Evolutionary conservation across 2,888 invertebrate species (phyloP).

Genomic region (Platypus cylindrus): DNA sequence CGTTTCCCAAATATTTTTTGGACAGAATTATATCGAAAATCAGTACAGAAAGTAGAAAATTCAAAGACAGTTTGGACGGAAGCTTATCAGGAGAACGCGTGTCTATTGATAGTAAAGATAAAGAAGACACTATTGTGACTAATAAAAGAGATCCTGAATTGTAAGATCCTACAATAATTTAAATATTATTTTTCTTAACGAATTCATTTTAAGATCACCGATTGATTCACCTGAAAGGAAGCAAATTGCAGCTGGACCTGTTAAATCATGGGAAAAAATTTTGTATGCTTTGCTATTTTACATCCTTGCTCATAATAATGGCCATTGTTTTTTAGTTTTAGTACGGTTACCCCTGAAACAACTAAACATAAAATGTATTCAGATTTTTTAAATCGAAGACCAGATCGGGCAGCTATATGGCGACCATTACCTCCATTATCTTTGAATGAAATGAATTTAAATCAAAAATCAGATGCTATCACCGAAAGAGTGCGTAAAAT

Average conservation of each 20-base stretch:
- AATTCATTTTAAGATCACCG: too few relatives aligned
- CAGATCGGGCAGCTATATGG: conserved; percentile 31
- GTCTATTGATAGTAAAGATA: background rate
- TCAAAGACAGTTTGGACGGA: conserved; percentile 9
- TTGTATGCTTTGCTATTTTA: too few relatives aligned
- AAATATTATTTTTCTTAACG: too few relatives aligned
- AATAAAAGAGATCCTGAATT: background rate
- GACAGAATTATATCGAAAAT: conserved; percentile 14
- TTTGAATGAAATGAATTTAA: conserved; percentile 28
- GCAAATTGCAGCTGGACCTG: conserved; percentile 1
- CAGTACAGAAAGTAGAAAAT: conserved; percentile 10
- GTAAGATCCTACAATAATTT: too few relatives aligned
- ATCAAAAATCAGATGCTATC: conserved; percentile 30
- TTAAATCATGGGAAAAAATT: conserved; percentile 1
- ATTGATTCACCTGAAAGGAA: too few relatives aligned
- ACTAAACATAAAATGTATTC: conserved; percentile 21
- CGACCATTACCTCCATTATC: conserved; percentile 27
- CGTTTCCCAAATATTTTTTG: conserved; percentile 19
- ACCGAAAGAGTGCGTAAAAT: conserved; percentile 23
- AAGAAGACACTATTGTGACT: background rate
- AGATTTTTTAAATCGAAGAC: conserved; percentile 28
- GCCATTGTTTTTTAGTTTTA: too few relatives aligned
- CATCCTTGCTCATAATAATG: too few relatives aligned
- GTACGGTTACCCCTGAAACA: conserved; percentile 1
- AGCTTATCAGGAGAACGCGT: conserved; percentile 1